These are phyloP conservation scores for Loripinus fragilis DNA, from an alignment of 2,888 invertebrate species.

Conservation along the genomic window DNA sequence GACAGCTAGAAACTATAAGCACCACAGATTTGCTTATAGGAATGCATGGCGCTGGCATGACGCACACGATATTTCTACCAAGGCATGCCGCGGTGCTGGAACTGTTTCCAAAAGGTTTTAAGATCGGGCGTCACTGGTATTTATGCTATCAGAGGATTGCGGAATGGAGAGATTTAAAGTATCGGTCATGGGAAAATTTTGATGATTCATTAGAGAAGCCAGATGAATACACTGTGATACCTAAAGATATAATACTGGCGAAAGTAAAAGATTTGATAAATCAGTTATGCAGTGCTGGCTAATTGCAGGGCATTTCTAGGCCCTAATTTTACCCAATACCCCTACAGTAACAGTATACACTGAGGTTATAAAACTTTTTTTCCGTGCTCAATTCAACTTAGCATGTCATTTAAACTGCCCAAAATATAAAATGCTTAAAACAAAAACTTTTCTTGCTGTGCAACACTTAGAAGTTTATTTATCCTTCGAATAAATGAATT, in stretches of 20 bases:
- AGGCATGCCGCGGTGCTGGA: conserved; percentile 73
- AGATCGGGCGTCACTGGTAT: conserved; percentile 54
- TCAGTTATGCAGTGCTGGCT: conserved; percentile 30
- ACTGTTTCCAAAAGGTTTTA: conserved; percentile 69
- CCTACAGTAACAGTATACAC: no score
- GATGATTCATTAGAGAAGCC: conserved; percentile 54
- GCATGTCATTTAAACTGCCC: no score
- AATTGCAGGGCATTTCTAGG: no score
- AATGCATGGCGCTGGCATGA: conserved; percentile 80
- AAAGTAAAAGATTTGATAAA: conserved; percentile 39
- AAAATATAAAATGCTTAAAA: no score
- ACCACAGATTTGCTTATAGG: conserved; percentile 76
- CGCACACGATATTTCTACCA: conserved; percentile 75
- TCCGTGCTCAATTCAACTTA: no score
- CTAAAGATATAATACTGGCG: conserved; percentile 42
- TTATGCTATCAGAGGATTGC: conserved; percentile 72
- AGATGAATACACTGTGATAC: conserved; percentile 55
- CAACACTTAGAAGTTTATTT: no score
- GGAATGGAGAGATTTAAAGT: conserved; percentile 73
- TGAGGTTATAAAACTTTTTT: no score
- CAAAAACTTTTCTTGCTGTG: no score
- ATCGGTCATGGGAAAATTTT: conserved; percentile 71
- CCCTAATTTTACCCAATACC: no score
- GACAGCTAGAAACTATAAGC: conserved; percentile 70
- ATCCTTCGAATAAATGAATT: no score